Base-by-base conservation (phyloP, 2,888 invertebrate species). In the Gisinianus flammeolus region DNA sequence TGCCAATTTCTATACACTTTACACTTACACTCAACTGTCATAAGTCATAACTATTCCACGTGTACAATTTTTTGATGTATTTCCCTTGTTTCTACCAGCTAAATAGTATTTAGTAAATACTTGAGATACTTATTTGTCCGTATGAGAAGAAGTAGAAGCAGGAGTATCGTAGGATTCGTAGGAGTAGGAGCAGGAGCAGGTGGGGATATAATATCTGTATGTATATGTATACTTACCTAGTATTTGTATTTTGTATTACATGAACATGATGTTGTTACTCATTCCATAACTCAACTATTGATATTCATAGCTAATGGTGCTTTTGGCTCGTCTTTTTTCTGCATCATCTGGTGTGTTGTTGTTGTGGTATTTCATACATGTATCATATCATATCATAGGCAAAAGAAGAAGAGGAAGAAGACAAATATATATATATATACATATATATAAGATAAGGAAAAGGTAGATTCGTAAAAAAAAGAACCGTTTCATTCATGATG, bases 401-500 rank as follows among this genome's bases (percentile, higher is more conserved):
- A 69, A 10, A 31, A 10, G 19, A 56, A 54, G 52, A 26, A 56
- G 52, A 31, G 8, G 35, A 69, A 35, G 24, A 31, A 26, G 70
- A 67, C 22, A 67, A n/a, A 30, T 2, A 28, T 12, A 30, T 19
- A 66, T 12, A 28, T 12, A 35, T n/a, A n/a, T n/a, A n/a, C 30
- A 6, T 19, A 19, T 44, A 44, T 44, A 16, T 30, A 70, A n/a
- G 72, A 72, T 72, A 58, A 72, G 66, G 30, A 66, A 66, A 71
- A 74, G 67, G 74, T 74, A 30, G 74, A 74, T 74, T 74, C 67
- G 64, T 52, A 75, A 67, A 77, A 80, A 77, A 81, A 81, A 81
- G 81, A 81, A 81, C 81, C 81, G 81, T 81, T 81, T 81, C 78
- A 78, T 78, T 81, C 74, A 81, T 79, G 79, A 79, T 79, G 77